Base-by-base conservation (phyloP, 2,797 vertebrate genomes). In the Melanotaenia maccullochi region DNA sequence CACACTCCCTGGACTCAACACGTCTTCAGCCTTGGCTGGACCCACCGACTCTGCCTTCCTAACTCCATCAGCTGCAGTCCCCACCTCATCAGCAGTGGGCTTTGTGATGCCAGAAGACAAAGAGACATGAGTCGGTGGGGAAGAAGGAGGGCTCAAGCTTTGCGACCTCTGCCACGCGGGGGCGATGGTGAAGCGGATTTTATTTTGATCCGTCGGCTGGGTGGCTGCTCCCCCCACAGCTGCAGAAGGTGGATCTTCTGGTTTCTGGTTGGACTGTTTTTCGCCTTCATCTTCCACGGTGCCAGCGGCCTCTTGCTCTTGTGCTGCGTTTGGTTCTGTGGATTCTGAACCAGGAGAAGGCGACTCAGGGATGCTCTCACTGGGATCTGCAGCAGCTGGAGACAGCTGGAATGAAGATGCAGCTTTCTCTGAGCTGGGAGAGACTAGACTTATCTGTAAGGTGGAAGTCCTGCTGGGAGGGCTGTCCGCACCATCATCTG, bases 161-260 rank as follows among this genome's bases (percentile, higher is more conserved):
- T 96, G 79, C 1, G 94, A 93, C 32, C 93, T 90, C 86, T 96
- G 95, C 95, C 94, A 94, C 16, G 93, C 90, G 1, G 96, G 90
- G 22, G 90, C 76, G 28, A 92, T 78, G 30, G 93, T 94, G 84
- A 96, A 94, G 38, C 89, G 91, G 62, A 88, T 85, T 51, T 91
- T 95, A n/a, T 77, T 86, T 70, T 84, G 84, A 49, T 89, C 65
- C 18, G 82, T 24, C 2, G 35, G 47, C 52, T 18, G 73, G 11
- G 40, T 30, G 4, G 28, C 28, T 28, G 28, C 28, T 28, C 28
- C 28, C 28, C 28, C 28, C 28, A 28, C 28, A 28, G 73, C 1
- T 1, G 40, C 32, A 28, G 81, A 64, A 44, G 47, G 38, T 24
- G 54, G 1, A 5, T 12, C 38, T 13, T 59, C 54, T 20, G 20